Conservation (phyloP, 2,888 invertebrate species). For the Halictus quadricinctus region DNA sequence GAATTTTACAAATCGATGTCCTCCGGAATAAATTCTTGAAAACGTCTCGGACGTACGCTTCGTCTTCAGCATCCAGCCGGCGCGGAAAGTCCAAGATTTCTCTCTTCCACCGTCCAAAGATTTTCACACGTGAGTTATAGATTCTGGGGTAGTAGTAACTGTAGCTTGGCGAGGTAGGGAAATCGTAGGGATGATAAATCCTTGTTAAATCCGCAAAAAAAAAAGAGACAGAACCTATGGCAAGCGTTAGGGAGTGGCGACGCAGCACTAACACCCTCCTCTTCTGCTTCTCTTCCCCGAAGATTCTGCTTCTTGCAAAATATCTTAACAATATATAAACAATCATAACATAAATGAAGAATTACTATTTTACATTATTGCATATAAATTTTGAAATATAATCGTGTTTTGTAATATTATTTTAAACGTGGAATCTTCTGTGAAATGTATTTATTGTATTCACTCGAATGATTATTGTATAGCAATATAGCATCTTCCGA, state of each 20-base stretch:
- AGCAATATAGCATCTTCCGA: no score
- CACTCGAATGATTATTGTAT: no score
- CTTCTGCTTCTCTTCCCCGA: conserved; percentile 15
- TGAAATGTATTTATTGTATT: no score
- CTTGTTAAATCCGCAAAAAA: conserved; percentile 68
- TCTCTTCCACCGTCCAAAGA: conserved; percentile 19
- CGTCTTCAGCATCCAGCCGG: conserved; percentile 2
- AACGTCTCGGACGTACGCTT: background rate
- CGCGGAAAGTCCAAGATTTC: conserved; percentile 14
- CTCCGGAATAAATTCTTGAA: conserved; percentile 36
- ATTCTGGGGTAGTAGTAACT: conserved; percentile 15
- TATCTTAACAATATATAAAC: background rate
- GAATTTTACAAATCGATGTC: conserved; percentile 6
- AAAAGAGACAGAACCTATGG: conserved; percentile 54
- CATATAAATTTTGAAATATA: no score
- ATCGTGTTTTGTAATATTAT: no score
- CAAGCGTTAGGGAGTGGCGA: conserved; percentile 37
- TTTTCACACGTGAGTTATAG: conserved; percentile 32
- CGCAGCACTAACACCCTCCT: conserved; percentile 20
- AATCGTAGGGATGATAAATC: conserved; percentile 65
- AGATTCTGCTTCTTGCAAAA: conserved; percentile 5
- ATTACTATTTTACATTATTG: no score
- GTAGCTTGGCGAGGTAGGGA: conserved; percentile 23
- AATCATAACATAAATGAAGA: background rate
- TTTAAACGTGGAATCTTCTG: no score